Conservation (phyloP, 2,113 vertebrate genomes). For the Cynopterus brachyotis region DNA sequence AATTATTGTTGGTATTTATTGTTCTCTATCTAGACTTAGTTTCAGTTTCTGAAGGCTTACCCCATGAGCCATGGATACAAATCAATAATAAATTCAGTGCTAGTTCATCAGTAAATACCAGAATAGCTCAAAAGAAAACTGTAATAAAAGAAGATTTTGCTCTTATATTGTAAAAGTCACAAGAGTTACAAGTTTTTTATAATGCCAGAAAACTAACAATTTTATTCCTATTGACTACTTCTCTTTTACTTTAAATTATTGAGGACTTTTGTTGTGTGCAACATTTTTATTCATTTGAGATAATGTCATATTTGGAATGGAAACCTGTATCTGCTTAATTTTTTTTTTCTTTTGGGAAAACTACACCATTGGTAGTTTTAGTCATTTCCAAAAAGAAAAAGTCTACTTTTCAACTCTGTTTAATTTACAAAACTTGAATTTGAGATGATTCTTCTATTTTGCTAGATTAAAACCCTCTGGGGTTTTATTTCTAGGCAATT, state of each 20-base stretch:
- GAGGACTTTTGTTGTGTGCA: constrained; percentile 39
- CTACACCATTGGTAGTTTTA: background rate
- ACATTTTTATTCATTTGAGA: constrained; percentile 53
- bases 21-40: constrained; percentile 16
- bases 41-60: constrained; percentile 9
- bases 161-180: background rate
- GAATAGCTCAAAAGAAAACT: background rate
- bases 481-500: background rate
- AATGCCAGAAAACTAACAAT: background rate
- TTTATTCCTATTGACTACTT: background rate
- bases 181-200: background rate
- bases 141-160: background rate
- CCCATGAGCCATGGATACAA: background rate
- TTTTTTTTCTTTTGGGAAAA: constrained; percentile 56
- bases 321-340: constrained; percentile 29
- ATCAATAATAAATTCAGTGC: constrained; percentile 56
- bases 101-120: constrained; percentile 7
- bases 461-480: background rate
- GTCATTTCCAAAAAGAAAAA: constrained; percentile 26
- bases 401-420: constrained; percentile 7
- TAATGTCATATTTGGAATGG: constrained; percentile 49
- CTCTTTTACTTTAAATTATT: background rate
- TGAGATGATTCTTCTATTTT: constrained; percentile 16
- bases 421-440: constrained; percentile 26
- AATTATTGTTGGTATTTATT: constrained; percentile 70